Base-by-base conservation (phyloP, 2,888 invertebrate genomes). In the Elmis aenea region DNA sequence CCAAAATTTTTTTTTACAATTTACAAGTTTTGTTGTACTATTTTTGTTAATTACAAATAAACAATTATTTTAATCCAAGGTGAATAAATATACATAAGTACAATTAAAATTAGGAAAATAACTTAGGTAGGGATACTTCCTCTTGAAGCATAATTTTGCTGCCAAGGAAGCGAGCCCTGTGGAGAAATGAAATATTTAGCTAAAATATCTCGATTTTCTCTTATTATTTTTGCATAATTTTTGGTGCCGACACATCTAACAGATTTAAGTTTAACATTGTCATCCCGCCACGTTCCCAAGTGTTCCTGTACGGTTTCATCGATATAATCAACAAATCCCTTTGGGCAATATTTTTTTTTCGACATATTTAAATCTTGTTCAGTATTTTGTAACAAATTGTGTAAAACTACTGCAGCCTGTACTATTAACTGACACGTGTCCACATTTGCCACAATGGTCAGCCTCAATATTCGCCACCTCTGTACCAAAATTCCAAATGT, bases 311-410 rank as follows among this genome's bases (percentile, higher is more conserved):
- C 38, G 24, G 33, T 28, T 27, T 3, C 20, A 13, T 24, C 3
- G 10, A 20, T 25, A 25, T 14, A 3, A 23, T 39, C 33, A 13
- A 18, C 26, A 14, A 27, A 39, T n/a, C 33, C 38, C 2, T 29
- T 39, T 29, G 39, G 39, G 11, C 33, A 27, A 29, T 39, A 39
- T 28, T 18, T 33, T 27, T 30, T 22, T 13, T 33, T 29, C 9
- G 10, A 10, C 12, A 14, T 13, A n/a, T 34, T 35, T 3, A 41
- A 23, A 9, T 37, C 42, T 26, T 14, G 25, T 27, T 46, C 46
- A 12, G 27, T 24, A 20, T 26, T 36, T 36, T 44, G 46, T 2
- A 48, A 22, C 36, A 30, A 48, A 33, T 48, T 48, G 25, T 46
- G 46, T 5, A 48, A 26, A 5, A 46, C 42, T 16, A 48, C 37